Conservation (phyloP, 2,888 invertebrate genomes). For the Alitta virens region DNA sequence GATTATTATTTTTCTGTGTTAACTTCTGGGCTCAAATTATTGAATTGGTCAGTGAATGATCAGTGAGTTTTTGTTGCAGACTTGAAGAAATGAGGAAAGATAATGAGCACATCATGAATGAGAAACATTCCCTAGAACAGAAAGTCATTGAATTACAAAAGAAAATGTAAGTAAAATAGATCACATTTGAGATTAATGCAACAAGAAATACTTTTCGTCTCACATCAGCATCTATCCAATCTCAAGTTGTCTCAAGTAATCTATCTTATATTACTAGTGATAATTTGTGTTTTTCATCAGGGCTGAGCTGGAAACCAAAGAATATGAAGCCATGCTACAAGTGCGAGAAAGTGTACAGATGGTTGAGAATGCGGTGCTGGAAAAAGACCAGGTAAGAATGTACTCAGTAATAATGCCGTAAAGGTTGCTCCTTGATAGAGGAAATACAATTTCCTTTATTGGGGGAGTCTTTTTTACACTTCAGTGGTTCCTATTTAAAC, state of each 20-base stretch:
- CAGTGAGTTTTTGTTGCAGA: background rate
- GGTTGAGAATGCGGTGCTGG: constrained; percentile 49
- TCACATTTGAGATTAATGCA: too few species aligned
- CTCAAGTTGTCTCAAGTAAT: too few species aligned
- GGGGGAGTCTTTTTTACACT: too few species aligned
- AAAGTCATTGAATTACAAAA: constrained; percentile 41
- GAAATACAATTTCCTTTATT: too few species aligned
- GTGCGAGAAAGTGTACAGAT: constrained; percentile 50
- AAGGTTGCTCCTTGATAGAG: too few species aligned
- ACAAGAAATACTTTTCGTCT: too few species aligned
- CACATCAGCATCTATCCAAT: too few species aligned
- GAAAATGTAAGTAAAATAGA: constrained; percentile 39
- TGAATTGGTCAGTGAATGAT: too few species aligned
- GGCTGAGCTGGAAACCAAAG: constrained; percentile 40
- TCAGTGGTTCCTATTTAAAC: too few species aligned
- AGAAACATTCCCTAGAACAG: constrained; percentile 37
- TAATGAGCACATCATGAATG: constrained; percentile 34
- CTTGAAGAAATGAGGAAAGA: constrained; percentile 28
- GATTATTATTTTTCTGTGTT: background rate
- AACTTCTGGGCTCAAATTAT: background rate
- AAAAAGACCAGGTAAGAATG: constrained; percentile 51
- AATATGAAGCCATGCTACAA: constrained; percentile 43
- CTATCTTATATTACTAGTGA: too few species aligned
- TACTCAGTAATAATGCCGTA: too few species aligned
- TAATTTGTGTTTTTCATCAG: constrained; percentile 24